phyloP scores from a whole-genome alignment of 2,797 vertebrate species.

The Neopelma chrysocephalum region DNA sequence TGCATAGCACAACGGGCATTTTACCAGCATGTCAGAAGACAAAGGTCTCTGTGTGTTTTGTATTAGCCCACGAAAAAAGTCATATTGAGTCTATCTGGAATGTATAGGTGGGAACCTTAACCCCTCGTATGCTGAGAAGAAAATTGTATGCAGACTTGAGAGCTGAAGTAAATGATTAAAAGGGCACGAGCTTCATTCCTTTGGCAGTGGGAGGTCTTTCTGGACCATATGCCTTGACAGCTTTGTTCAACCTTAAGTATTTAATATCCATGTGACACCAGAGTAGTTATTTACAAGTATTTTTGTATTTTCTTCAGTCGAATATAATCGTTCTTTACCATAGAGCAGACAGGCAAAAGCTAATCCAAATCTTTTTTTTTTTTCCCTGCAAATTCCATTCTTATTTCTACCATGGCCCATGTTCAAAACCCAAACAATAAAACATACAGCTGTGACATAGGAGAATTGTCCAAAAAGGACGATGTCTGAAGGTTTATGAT shows the following conservation, averaged over 20 bases:
- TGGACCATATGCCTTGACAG: constrained; percentile 25
- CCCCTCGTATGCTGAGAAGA: constrained; percentile 44
- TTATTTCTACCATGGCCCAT: constrained; percentile 27
- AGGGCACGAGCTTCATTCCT: constrained; percentile 32
- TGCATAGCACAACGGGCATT: constrained; percentile 54
- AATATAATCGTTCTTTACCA: constrained; percentile 2
- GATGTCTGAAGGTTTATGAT: constrained; percentile 63
- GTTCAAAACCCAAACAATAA: constrained; percentile 58
- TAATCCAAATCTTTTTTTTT: background rate
- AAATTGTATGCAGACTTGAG: constrained; percentile 37
- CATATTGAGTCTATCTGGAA: constrained; percentile 48
- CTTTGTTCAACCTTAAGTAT: background rate
- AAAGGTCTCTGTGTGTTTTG: constrained; percentile 57
- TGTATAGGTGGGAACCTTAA: constrained; percentile 64
- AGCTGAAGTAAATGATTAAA: constrained; percentile 26
- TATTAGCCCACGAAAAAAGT: constrained; percentile 48
- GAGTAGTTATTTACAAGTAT: constrained; percentile 18
- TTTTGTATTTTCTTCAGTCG: constrained; percentile 28
- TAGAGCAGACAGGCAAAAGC: background rate
- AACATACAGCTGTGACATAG: constrained; percentile 40
- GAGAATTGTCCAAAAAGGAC: constrained; percentile 50
- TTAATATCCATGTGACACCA: constrained; percentile 12
- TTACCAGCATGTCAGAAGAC: constrained; percentile 51
- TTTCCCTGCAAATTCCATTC: background rate
- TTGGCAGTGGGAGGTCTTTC: constrained; percentile 45